Percentiles rank a stretch among this genome's conserved stretches.
phyloP scores from a whole-genome alignment of 2,888 invertebrate genomes.

The Torymus aiolomorphi region DNA sequence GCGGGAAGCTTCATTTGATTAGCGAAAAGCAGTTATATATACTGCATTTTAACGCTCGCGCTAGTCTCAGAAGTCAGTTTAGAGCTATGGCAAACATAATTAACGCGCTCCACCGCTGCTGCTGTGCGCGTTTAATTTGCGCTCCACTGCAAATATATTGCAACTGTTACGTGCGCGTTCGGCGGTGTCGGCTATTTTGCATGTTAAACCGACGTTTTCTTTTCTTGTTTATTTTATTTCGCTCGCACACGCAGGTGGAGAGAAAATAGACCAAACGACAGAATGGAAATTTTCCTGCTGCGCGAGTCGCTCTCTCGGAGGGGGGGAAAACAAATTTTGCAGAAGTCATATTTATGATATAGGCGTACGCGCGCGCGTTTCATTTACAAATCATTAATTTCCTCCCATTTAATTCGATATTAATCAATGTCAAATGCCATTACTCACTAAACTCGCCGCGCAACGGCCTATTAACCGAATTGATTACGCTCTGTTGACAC shows the following conservation, averaged over 20 bases:
- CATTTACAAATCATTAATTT: conserved; percentile 43
- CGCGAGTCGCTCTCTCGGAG: too few relatives aligned
- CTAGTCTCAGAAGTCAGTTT: too few relatives aligned
- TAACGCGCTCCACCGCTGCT: neutral
- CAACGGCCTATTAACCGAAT: conserved; percentile 29
- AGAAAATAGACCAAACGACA: too few relatives aligned
- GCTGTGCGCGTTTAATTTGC: conserved; percentile 17
- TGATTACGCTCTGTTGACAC: conserved; percentile 23
- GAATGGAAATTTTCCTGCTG: too few relatives aligned
- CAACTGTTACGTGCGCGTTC: conserved; percentile 1
- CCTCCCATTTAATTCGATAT: conserved; percentile 28
- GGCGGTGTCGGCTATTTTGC: conserved; percentile 3
- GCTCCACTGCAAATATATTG: neutral
- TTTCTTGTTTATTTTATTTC: neutral
- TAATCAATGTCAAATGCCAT: conserved; percentile 48
- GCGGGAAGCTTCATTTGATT: too few relatives aligned
- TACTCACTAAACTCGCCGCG: conserved; percentile 22
- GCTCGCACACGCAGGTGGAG: too few relatives aligned
- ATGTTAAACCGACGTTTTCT: neutral
- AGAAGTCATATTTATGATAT: neutral
- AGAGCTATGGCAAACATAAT: too few relatives aligned
- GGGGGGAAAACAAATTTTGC: too few relatives aligned
- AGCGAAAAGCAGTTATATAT: too few relatives aligned
- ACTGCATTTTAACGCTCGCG: too few relatives aligned
- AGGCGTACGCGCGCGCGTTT: neutral